Conservation (phyloP, 2,888 invertebrate species). For the Pseudococcus viburni region DNA sequence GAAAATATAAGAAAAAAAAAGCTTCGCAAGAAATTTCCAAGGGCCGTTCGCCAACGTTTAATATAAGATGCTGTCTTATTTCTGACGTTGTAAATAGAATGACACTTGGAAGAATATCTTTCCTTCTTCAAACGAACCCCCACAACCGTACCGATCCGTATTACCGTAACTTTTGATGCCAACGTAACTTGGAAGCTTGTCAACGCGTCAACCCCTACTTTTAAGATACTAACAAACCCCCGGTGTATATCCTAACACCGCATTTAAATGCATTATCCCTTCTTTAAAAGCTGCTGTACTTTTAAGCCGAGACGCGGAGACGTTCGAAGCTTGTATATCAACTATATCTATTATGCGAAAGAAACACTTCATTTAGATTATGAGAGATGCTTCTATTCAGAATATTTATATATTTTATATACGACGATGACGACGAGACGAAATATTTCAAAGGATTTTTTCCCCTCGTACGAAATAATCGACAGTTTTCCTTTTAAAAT, state of each 20-base stretch:
- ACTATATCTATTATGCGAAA: slow-evolving; percentile 62
- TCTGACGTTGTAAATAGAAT: slow-evolving; percentile 66
- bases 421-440: background rate
- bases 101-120: slow-evolving; percentile 63
- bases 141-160: slow-evolving; percentile 53
- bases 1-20: slow-evolving; percentile 32
- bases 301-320: slow-evolving; percentile 57
- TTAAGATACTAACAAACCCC: slow-evolving; percentile 66
- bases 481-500: too few relatives aligned
- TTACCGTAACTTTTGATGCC: slow-evolving; percentile 67
- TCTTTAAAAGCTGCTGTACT: slow-evolving; percentile 66
- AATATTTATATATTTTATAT: slow-evolving; percentile 13
- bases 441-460: background rate
- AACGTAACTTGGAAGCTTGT: slow-evolving; percentile 67
- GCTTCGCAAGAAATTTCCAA: slow-evolving; percentile 29
- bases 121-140: slow-evolving; percentile 57
- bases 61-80: slow-evolving; percentile 66
- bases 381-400: slow-evolving; percentile 57
- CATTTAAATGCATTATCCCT: slow-evolving; percentile 66
- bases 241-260: slow-evolving; percentile 65
- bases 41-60: slow-evolving; percentile 65
- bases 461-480: background rate
- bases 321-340: slow-evolving; percentile 59
- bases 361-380: slow-evolving; percentile 63
- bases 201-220: slow-evolving; percentile 67